A percentile compares a stretch with the other conserved stretches of the same genome.
phyloP scores from a whole-genome alignment of 2,888 invertebrate genomes.

The Salticus scenicus region DNA sequence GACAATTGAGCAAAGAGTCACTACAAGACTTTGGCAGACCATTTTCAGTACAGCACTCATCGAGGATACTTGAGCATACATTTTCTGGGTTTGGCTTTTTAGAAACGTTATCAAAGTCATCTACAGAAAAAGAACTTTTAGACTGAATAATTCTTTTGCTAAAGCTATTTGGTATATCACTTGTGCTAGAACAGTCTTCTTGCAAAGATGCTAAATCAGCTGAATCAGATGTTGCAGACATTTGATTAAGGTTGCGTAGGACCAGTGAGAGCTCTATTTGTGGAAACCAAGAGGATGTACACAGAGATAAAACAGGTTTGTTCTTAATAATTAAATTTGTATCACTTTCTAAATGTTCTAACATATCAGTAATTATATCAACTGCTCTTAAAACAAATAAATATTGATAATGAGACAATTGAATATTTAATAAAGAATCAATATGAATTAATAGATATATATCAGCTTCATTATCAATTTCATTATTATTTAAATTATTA shows the following conservation, averaged over 20 bases:
- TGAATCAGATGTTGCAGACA: constrained; percentile 67
- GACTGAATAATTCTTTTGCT: constrained; percentile 51
- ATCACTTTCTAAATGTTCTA: constrained; percentile 58
- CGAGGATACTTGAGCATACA: constrained; percentile 47
- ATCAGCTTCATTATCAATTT: constrained; percentile 67
- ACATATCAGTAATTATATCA: constrained; percentile 68
- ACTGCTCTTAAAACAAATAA: constrained; percentile 69
- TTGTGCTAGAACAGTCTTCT: constrained; percentile 65
- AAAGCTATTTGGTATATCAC: constrained; percentile 55
- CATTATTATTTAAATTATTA: constrained; percentile 33
- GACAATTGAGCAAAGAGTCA: constrained; percentile 69
- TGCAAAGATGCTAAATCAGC: constrained; percentile 65
- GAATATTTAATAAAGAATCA: constrained; percentile 88
- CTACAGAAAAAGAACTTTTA: constrained; percentile 61
- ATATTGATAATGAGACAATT: constrained; percentile 78
- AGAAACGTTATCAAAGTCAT: constrained; percentile 40
- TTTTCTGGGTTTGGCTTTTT: constrained; percentile 32
- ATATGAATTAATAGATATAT: constrained; percentile 86
- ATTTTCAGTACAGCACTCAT: constrained; percentile 54
- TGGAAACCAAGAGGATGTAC: constrained; percentile 57
- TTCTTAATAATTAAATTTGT: constrained; percentile 58
- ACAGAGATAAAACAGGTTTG: constrained; percentile 46
- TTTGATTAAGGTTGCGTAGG: constrained; percentile 53
- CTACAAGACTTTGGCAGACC: constrained; percentile 69
- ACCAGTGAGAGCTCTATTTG: constrained; percentile 64